Percentiles rank a stretch among this genome's conserved stretches.
These are phyloP conservation scores for Melieria crassipennis DNA, from an alignment of 2,888 invertebrate genomes.

Conservation along the genomic window DNA sequence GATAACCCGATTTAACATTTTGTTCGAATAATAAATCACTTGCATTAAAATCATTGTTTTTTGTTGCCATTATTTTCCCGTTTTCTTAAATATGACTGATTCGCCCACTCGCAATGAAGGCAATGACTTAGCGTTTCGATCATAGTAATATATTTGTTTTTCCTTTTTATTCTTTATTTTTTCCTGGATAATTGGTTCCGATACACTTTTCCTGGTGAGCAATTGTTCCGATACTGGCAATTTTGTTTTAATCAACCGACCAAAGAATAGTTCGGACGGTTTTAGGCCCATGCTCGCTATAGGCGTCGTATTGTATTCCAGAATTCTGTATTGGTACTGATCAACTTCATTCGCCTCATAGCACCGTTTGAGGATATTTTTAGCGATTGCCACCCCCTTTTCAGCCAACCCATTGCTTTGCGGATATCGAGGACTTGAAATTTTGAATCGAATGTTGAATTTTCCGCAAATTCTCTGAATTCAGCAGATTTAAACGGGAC, in stretches of 20 bases:
- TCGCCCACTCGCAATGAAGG: slow-evolving; percentile 2
- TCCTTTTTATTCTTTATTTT: too few species aligned
- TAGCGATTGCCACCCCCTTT: slow-evolving; percentile 38
- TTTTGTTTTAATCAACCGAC: slow-evolving; percentile 37
- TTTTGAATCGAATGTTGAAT: slow-evolving; percentile 22
- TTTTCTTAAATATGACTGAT: slow-evolving; percentile 8
- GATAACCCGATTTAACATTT: neutral
- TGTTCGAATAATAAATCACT: slow-evolving; percentile 17
- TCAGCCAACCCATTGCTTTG: slow-evolving; percentile 34
- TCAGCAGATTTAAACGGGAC: slow-evolving; percentile 31
- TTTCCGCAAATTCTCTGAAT: slow-evolving; percentile 18
- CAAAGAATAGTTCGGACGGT: slow-evolving; percentile 38
- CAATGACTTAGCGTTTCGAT: neutral
- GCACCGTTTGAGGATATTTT: slow-evolving; percentile 39
- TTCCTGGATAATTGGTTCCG: too few species aligned
- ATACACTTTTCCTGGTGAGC: neutral
- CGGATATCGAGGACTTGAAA: slow-evolving; percentile 32
- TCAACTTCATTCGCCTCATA: slow-evolving; percentile 32
- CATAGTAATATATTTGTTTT: neutral
- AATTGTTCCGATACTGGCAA: slow-evolving; percentile 32
- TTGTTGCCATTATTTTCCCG: slow-evolving; percentile 4
- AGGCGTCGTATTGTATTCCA: slow-evolving; percentile 41
- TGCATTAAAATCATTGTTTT: slow-evolving; percentile 12
- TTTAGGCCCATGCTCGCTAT: slow-evolving; percentile 36
- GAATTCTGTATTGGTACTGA: slow-evolving; percentile 34